phyloP scores from a whole-genome alignment of 2,797 vertebrate species.

The Myripristis jacobus region DNA sequence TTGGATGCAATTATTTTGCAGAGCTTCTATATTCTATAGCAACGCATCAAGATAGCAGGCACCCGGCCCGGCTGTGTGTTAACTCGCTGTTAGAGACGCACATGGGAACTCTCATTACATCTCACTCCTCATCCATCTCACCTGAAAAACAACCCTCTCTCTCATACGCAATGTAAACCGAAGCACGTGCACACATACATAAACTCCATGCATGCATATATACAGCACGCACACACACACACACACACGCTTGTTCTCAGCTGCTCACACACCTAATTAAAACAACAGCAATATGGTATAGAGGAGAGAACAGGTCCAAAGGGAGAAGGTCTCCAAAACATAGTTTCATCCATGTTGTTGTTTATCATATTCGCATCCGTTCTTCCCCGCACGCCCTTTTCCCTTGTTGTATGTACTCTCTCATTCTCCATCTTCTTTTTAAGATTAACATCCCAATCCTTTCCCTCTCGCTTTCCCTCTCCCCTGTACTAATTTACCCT shows the following conservation, averaged over 20 bases:
- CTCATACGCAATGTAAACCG: slow-evolving; percentile 59
- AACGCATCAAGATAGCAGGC: slow-evolving; percentile 45
- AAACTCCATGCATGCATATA: background rate
- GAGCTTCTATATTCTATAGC: slow-evolving; percentile 16
- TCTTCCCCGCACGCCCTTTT: slow-evolving; percentile 49
- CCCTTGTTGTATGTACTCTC: slow-evolving; percentile 39
- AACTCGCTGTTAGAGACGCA: slow-evolving; percentile 74
- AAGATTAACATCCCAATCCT: slow-evolving; percentile 69
- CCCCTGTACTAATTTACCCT: slow-evolving; percentile 84
- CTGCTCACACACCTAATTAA: slow-evolving; percentile 71
- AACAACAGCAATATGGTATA: slow-evolving; percentile 65
- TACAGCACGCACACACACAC: slow-evolving; percentile 20
- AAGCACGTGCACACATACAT: slow-evolving; percentile 32
- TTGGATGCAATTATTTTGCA: slow-evolving; percentile 51
- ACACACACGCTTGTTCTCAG: background rate
- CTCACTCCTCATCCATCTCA: slow-evolving; percentile 76
- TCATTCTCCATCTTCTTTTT: slow-evolving; percentile 61
- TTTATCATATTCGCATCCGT: slow-evolving; percentile 71
- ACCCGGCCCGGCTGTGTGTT: slow-evolving; percentile 58
- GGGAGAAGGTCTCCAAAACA: slow-evolving; percentile 69
- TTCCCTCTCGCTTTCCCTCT: slow-evolving; percentile 62
- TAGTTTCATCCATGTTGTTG: slow-evolving; percentile 72
- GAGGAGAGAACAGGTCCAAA: slow-evolving; percentile 53
- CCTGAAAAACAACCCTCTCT: slow-evolving; percentile 47
- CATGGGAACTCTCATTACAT: slow-evolving; percentile 75